Conservation (phyloP, 1,140 invertebrate species). For the Matsumurasca onukii region DNA sequence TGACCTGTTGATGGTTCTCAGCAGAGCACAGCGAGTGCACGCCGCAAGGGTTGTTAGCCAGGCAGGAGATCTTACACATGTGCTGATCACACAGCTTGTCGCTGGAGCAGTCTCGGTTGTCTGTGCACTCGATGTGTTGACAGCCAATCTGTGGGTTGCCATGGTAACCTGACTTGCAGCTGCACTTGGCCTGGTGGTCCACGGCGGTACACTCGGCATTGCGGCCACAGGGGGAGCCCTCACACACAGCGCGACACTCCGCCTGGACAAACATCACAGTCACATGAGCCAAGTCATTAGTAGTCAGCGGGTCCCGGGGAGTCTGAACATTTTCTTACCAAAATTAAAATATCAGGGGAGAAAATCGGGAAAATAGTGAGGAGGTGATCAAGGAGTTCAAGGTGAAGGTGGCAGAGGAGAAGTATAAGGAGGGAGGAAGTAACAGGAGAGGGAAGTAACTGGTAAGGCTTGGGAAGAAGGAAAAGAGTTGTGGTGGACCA, state of each 20-base stretch:
- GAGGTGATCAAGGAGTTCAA: too few relatives aligned
- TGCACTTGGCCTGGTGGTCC: constrained; percentile 70
- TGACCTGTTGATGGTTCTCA: constrained; percentile 69
- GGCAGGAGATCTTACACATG: constrained; percentile 82
- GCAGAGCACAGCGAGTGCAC: constrained; percentile 80
- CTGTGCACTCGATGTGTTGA: constrained; percentile 71
- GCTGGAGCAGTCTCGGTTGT: constrained; percentile 69
- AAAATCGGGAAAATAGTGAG: too few relatives aligned
- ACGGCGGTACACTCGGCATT: constrained; percentile 74
- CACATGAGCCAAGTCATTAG: too few relatives aligned
- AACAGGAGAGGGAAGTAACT: too few relatives aligned
- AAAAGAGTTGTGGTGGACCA: too few relatives aligned
- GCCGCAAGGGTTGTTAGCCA: constrained; percentile 76
- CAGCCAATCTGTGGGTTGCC: constrained; percentile 78
- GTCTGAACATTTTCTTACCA: too few relatives aligned
- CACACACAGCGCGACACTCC: constrained; percentile 70
- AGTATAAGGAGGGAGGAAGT: too few relatives aligned
- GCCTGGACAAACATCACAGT: constrained; percentile 48
- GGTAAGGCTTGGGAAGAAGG: too few relatives aligned
- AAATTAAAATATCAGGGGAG: too few relatives aligned
- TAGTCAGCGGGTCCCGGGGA: too few relatives aligned
- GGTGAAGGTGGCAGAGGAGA: too few relatives aligned
- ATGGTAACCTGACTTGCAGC: constrained; percentile 73
- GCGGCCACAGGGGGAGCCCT: constrained; percentile 67
- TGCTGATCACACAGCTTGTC: constrained; percentile 79